Conservation (phyloP, 2,888 invertebrate species). For the Cephus pygmeus region DNA sequence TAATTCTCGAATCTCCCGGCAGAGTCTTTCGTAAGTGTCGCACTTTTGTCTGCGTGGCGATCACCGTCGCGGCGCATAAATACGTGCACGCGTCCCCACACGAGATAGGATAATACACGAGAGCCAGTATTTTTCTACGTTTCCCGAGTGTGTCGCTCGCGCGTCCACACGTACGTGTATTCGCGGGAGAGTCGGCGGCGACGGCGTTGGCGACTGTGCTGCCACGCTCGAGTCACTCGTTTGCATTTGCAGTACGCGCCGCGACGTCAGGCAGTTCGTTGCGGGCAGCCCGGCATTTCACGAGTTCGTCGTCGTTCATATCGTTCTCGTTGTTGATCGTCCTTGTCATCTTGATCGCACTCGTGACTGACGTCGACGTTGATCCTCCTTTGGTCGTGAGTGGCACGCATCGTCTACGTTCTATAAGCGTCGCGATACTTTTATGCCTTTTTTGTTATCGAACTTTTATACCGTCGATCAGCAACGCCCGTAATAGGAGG, state of each 20-base stretch:
- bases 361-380: not conserved
- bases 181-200: not conserved
- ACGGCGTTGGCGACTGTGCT: constrained; percentile 19
- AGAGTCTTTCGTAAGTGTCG: not conserved
- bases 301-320: constrained; percentile 8
- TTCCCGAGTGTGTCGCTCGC: not conserved
- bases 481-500: not conserved
- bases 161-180: not conserved
- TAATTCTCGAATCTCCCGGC: not conserved
- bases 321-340: constrained; percentile 1
- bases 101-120: not conserved
- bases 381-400: not conserved
- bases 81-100: not conserved
- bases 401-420: not conserved
- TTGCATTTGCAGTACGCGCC: constrained; percentile 47
- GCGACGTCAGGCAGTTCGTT: constrained; percentile 46
- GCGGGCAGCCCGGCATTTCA: constrained; percentile 14
- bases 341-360: not conserved
- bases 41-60: not conserved
- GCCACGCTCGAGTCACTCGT: constrained; percentile 38
- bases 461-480: not conserved
- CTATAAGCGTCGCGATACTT: not conserved
- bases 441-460: not conserved
- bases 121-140: not conserved
- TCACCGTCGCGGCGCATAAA: not conserved